Conservation (phyloP, 1,140 invertebrate genomes). For the Ostrea denselamellosa region DNA sequence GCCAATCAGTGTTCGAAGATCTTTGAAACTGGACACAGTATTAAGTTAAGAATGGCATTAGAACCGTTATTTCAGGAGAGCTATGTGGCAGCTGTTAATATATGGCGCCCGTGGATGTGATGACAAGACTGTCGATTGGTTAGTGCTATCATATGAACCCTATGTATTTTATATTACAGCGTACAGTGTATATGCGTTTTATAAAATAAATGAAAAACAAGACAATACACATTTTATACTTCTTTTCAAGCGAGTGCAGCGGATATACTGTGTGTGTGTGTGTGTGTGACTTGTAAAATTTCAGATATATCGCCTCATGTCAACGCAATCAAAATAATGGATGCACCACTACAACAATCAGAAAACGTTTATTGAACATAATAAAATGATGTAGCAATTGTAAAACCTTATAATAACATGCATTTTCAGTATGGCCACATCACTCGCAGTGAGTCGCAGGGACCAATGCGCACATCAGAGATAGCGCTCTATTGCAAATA, state of each 20-base stretch:
- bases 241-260: background rate
- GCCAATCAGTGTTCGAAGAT: slow-evolving; percentile 27
- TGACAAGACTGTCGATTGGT: background rate
- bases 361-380: too few relatives aligned
- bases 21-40: slow-evolving; percentile 23
- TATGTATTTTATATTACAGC: background rate
- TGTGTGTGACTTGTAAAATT: too few relatives aligned
- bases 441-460: too few relatives aligned
- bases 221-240: background rate
- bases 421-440: too few relatives aligned
- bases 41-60: background rate
- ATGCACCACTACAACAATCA: too few relatives aligned
- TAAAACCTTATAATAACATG: too few relatives aligned
- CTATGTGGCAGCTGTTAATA: background rate
- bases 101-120: slow-evolving; percentile 3
- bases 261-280: too few relatives aligned
- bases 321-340: too few relatives aligned
- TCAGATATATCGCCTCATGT: too few relatives aligned
- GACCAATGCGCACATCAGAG: too few relatives aligned
- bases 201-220: background rate
- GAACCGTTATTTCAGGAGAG: background rate
- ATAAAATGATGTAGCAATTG: too few relatives aligned
- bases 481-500: too few relatives aligned
- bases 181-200: background rate
- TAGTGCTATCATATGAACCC: background rate